A percentile compares a stretch with the other conserved stretches of the same genome.
Evolutionary conservation across 37 sponge, comb jelly and placozoan species (phyloP).

Genomic region (Oopsacas minuta): DNA sequence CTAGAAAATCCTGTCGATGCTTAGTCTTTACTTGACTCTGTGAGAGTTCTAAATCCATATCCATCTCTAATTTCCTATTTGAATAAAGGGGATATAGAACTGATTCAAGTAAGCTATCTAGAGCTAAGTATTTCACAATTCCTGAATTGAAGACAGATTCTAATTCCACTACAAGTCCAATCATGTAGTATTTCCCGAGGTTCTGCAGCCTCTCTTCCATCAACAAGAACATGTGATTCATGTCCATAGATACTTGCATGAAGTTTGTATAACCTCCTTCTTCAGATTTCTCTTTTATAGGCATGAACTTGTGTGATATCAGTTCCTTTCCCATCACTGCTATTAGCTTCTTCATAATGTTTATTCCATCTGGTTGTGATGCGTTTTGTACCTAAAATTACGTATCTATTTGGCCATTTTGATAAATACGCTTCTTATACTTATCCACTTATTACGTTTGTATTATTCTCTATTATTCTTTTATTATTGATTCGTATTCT

Average conservation of each 20-base stretch:
- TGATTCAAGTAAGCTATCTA: not conserved
- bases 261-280: not conserved
- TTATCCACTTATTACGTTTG: no score
- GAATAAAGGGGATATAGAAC: not conserved
- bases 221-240: not conserved
- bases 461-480: no score
- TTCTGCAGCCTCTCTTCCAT: not conserved
- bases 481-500: no score
- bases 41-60: not conserved
- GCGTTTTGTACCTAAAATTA: not conserved
- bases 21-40: not conserved
- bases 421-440: no score
- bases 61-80: not conserved
- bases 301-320: not conserved
- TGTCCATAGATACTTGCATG: conserved; percentile 8
- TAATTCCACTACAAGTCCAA: not conserved
- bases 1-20: not conserved
- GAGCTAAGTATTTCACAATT: not conserved
- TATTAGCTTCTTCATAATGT: not conserved
- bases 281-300: not conserved
- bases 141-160: not conserved
- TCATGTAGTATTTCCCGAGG: not conserved
- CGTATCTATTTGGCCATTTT: no score
- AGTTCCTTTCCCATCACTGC: not conserved
- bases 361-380: not conserved